phyloP scores from a whole-genome alignment of 92 coral and sea anemone genomes.

The Phymanthus crucifer region DNA sequence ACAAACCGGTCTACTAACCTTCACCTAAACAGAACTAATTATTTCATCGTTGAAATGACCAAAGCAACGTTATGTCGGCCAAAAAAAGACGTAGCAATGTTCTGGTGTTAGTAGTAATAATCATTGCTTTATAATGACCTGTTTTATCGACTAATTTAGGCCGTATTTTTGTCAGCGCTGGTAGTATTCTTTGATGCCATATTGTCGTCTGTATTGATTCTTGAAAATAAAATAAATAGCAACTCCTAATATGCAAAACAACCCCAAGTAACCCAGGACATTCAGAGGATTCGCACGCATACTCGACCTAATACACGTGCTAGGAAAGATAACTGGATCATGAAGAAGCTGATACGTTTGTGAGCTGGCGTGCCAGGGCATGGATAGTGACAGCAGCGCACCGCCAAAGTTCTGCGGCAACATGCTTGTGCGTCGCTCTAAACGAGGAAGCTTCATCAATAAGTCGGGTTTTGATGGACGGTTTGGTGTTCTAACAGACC shows the following conservation, averaged over 20 bases:
- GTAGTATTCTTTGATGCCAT: constrained; percentile 25
- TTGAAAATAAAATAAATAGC: constrained; percentile 41
- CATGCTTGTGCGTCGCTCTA: constrained; percentile 65
- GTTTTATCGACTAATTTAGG: neutral
- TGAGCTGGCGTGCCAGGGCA: neutral
- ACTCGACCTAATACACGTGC: neutral
- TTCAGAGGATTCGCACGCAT: constrained; percentile 26
- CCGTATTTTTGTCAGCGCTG: neutral
- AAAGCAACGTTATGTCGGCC: neutral
- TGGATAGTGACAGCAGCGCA: constrained; percentile 40
- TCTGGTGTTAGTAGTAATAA: neutral
- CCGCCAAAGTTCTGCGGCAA: constrained; percentile 79
- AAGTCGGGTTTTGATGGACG: constrained; percentile 69
- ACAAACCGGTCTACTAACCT: constrained; percentile 8
- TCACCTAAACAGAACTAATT: neutral
- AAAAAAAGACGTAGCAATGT: neutral
- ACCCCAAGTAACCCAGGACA: constrained; percentile 10
- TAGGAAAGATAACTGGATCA: neutral
- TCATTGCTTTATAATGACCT: neutral
- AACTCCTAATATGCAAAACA: constrained; percentile 47
- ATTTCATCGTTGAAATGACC: neutral
- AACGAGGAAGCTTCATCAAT: constrained; percentile 66
- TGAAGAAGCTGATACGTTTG: neutral
- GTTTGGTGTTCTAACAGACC: constrained; percentile 73
- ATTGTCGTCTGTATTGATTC: constrained; percentile 19